These are phyloP conservation scores for Brienomyrus longianalis DNA, from an alignment of 2,113 vertebrate genomes.

Conservation along the genomic window DNA sequence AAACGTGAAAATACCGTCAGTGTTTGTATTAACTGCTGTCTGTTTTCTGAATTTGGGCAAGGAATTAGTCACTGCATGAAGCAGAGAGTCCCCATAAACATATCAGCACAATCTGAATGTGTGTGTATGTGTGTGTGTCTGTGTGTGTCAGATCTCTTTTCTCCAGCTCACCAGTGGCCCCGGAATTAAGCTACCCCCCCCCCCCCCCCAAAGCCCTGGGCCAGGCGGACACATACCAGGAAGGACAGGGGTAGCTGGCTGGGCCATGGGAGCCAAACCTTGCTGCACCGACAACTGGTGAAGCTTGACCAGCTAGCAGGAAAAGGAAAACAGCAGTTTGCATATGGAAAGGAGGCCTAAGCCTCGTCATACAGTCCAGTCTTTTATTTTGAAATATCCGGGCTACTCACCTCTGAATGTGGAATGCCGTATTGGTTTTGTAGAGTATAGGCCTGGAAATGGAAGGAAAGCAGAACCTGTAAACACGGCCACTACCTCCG, in stretches of 20 bases:
- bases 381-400: background rate
- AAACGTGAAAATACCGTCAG: background rate
- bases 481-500: constrained; percentile 34
- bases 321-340: constrained; percentile 20
- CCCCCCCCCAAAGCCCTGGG: background rate
- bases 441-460: constrained; percentile 72
- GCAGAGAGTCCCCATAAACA: background rate
- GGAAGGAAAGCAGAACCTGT: constrained; percentile 8
- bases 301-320: constrained; percentile 72
- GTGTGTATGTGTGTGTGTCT: background rate
- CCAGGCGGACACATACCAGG: constrained; percentile 58
- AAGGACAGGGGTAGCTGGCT: constrained; percentile 59
- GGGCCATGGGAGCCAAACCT: constrained; percentile 64
- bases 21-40: background rate
- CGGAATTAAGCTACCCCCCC: background rate
- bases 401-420: constrained; percentile 75
- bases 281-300: constrained; percentile 86
- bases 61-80: background rate
- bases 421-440: constrained; percentile 83
- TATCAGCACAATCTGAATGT: background rate
- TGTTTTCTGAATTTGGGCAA: background rate
- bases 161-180: background rate
- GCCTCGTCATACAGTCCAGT: background rate
- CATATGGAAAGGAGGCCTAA: background rate
- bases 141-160: background rate